phyloP scores from a whole-genome alignment of 1,140 invertebrate genomes.

The Rhagoletis pomonella region DNA sequence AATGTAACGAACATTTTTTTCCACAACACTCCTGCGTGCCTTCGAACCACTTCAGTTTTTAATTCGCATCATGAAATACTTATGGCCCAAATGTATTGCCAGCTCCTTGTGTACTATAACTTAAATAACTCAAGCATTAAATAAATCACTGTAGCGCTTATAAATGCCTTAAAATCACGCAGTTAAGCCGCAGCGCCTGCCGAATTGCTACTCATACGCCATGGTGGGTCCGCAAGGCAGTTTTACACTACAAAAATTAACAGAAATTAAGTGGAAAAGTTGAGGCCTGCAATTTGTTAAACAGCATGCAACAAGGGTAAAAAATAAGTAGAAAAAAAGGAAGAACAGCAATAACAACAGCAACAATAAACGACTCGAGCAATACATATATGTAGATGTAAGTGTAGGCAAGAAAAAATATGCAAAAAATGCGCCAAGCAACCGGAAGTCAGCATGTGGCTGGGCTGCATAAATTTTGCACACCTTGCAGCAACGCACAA shows the following conservation, averaged over 20 bases:
- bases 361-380: neutral
- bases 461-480: constrained; percentile 13
- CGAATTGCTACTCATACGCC: constrained; percentile 18
- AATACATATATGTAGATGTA: neutral
- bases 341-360: no score
- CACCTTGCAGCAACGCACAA: no score
- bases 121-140: neutral
- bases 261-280: constrained; percentile 44
- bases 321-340: neutral
- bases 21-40: neutral
- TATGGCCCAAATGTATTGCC: neutral
- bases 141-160: neutral
- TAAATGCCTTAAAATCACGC: neutral
- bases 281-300: constrained; percentile 42
- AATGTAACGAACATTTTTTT: neutral
- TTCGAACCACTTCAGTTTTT: neutral
- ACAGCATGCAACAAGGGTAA: constrained; percentile 13
- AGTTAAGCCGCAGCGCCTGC: neutral
- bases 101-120: neutral
- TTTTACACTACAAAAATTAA: constrained; percentile 19
- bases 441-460: constrained; percentile 37
- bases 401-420: neutral
- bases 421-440: neutral
- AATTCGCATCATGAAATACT: no score
- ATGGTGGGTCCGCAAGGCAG: neutral